phyloP scores from a whole-genome alignment of 2,888 invertebrate species.

The Incurvaria masculella region DNA sequence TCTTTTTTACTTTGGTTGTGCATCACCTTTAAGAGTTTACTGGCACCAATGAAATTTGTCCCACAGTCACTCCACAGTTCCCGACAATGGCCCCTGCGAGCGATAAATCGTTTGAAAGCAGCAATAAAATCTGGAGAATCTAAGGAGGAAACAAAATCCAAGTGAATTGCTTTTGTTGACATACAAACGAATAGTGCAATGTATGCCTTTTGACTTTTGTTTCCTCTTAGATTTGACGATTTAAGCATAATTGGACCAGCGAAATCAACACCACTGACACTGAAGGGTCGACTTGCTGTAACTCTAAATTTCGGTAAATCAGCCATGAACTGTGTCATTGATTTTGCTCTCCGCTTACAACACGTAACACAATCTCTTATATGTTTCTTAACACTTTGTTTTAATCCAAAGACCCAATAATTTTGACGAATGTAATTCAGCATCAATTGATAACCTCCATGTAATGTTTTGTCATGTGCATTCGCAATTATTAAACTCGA shows the following conservation, averaged over 20 bases:
- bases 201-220: conserved; percentile 17
- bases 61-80: conserved; percentile 16
- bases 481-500: neutral
- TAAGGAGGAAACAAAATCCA: conserved; percentile 18
- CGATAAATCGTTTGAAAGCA: conserved; percentile 7
- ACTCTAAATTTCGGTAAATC: conserved; percentile 2
- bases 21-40: conserved; percentile 11
- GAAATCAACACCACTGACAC: conserved; percentile 16
- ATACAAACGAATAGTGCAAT: conserved; percentile 20
- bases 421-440: neutral
- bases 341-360: conserved; percentile 13
- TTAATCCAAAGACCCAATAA: conserved; percentile 12
- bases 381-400: conserved; percentile 17
- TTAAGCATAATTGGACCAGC: conserved; percentile 17
- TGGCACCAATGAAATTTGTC: conserved; percentile 14
- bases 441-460: neutral
- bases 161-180: conserved; percentile 17
- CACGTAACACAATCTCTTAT: conserved; percentile 14
- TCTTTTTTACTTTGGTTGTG: too few relatives aligned
- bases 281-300: conserved; percentile 2
- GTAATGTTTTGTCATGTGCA: conserved; percentile 1
- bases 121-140: conserved; percentile 13
- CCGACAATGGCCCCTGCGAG: conserved; percentile 9
- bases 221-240: conserved; percentile 17
- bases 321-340: neutral